Conservation (phyloP, 2,797 vertebrate genomes). For the Eurystomus glaucurus region DNA sequence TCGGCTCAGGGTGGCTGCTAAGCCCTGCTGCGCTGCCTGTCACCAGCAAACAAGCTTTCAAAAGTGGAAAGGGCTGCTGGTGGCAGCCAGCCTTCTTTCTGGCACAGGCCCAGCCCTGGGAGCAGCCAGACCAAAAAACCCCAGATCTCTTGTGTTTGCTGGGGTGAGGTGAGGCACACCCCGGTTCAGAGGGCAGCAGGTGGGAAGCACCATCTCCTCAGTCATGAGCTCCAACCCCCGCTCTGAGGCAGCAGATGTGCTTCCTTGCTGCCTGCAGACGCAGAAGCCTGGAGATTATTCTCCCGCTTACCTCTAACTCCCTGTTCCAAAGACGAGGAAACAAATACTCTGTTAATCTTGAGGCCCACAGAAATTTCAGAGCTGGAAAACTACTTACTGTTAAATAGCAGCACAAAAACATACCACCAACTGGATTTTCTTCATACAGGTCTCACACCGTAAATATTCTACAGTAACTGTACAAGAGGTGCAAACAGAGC, state of each 20-base stretch:
- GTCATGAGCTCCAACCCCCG: not conserved
- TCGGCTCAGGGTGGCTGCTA: not conserved
- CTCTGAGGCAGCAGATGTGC: not conserved
- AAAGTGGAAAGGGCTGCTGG: slow-evolving; percentile 30
- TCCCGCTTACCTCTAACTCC: not conserved
- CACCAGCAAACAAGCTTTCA: not conserved
- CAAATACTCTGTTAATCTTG: slow-evolving; percentile 13
- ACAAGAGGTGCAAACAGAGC: slow-evolving; percentile 4
- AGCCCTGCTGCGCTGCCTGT: not conserved
- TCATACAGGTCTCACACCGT: not conserved
- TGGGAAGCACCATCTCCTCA: not conserved
- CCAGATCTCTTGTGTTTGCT: not conserved
- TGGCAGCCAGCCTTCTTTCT: slow-evolving; percentile 37
- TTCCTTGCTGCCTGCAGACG: not conserved
- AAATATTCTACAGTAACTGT: not conserved
- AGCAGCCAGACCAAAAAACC: not conserved
- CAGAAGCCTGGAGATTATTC: not conserved
- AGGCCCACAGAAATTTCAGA: slow-evolving; percentile 19
- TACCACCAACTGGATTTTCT: not conserved
- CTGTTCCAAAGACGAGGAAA: not conserved
- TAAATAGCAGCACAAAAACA: slow-evolving; percentile 14
- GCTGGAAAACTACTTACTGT: slow-evolving; percentile 43
- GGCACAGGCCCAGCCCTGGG: not conserved
- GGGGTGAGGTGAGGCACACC: not conserved
- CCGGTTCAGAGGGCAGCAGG: not conserved